A percentile compares a stretch with the other conserved stretches of the same genome.
Conservation (phyloP, 2,797 vertebrate species). For the Emydoidea blandingii region DNA sequence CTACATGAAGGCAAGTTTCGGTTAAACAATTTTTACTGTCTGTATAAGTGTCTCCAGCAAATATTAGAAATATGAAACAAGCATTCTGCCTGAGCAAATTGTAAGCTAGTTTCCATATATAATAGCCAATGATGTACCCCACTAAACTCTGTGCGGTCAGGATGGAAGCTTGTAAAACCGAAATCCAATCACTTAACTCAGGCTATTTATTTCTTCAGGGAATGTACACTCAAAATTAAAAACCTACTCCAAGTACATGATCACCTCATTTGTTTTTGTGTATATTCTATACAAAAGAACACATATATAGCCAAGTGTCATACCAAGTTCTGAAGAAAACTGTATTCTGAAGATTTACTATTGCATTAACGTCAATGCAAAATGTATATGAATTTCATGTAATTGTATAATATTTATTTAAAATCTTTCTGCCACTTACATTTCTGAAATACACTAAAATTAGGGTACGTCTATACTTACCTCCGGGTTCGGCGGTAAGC, state of each 20-base stretch:
- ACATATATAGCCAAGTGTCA: background rate
- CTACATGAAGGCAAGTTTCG: conserved; percentile 6
- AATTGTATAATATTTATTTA: background rate
- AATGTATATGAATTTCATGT: background rate
- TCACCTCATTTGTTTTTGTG: background rate
- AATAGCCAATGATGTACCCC: background rate
- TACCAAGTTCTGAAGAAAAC: background rate
- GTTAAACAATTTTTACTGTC: conserved; percentile 12
- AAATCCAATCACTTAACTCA: background rate
- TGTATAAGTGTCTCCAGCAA: conserved; percentile 27
- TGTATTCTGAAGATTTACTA: conserved; percentile 21
- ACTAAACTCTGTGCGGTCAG: background rate
- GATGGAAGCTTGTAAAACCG: background rate
- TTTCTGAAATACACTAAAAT: conserved; percentile 8
- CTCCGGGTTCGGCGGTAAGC: too few relatives aligned
- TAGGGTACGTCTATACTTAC: background rate
- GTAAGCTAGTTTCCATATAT: conserved; percentile 9
- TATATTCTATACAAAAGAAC: background rate
- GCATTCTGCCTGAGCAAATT: background rate
- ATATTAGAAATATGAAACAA: background rate
- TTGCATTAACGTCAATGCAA: conserved; percentile 26
- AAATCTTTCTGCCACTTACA: background rate
- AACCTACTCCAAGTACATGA: rapidly evolving
- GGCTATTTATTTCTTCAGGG: background rate
- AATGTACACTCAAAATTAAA: background rate